Evolutionary conservation across 2,113 vertebrate genomes (phyloP).

Genomic region (Ameiurus melas): DNA sequence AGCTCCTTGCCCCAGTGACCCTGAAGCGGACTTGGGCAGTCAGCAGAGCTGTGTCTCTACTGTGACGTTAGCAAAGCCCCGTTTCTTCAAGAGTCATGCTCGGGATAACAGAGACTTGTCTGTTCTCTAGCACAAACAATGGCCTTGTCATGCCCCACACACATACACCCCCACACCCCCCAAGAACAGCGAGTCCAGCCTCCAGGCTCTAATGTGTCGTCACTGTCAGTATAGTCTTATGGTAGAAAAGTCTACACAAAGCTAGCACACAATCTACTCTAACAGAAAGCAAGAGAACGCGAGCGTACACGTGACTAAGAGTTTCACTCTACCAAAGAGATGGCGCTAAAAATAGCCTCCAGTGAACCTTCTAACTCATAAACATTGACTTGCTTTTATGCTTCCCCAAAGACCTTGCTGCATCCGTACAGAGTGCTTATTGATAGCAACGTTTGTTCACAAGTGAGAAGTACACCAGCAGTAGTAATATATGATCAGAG

Average conservation of each 20-base stretch:
- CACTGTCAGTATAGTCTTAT: neutral
- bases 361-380: constrained; percentile 36
- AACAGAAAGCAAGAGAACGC: neutral
- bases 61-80: constrained; percentile 40
- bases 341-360: constrained; percentile 40
- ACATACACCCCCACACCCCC: neutral
- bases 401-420: constrained; percentile 36
- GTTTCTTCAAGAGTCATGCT: constrained; percentile 18
- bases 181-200: neutral
- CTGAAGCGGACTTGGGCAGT: neutral
- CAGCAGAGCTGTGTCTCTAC: constrained; percentile 16
- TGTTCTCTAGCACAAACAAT: constrained; percentile 45
- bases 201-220: neutral
- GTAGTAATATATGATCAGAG: constrained; percentile 22
- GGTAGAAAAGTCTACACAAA: neutral
- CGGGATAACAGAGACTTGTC: constrained; percentile 35
- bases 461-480: constrained; percentile 12
- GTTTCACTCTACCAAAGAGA: neutral
- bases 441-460: constrained; percentile 27
- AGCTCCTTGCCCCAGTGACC: neutral
- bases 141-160: constrained; percentile 31
- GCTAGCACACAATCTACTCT: neutral
- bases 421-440: constrained; percentile 25
- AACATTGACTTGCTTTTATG: constrained; percentile 42
- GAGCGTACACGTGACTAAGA: neutral